Conservation (phyloP, 2,797 vertebrate species). For the Miichthys miiuy region DNA sequence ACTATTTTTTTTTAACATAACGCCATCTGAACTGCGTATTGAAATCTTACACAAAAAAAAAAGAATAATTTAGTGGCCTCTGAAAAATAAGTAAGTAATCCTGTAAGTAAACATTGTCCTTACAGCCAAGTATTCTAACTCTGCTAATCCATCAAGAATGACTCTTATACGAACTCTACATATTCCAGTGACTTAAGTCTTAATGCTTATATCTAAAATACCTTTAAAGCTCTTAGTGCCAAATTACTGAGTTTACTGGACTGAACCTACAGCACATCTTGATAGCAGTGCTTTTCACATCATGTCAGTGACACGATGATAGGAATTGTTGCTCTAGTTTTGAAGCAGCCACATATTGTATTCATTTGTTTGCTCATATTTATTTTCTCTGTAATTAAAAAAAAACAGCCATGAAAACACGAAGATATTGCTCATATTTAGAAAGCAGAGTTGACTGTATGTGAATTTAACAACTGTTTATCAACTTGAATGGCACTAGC, state of each 20-base stretch:
- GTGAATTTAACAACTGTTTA: background rate
- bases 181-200: background rate
- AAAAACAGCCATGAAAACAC: background rate
- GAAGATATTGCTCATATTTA: background rate
- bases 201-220: conserved; percentile 1
- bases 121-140: conserved; percentile 9
- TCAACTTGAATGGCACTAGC: background rate
- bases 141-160: background rate
- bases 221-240: background rate
- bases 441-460: background rate
- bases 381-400: background rate
- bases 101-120: background rate
- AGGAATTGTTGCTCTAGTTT: background rate
- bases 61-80: conserved; percentile 7
- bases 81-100: conserved; percentile 1
- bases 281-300: background rate
- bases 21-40: conserved; percentile 5
- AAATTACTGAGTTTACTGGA: background rate
- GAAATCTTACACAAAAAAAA: conserved; percentile 23
- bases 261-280: background rate
- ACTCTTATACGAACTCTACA: background rate
- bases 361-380: background rate
- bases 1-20: conserved; percentile 15
- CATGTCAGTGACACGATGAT: background rate
- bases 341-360: background rate